A percentile compares a stretch with the other conserved stretches of the same genome.
These are phyloP conservation scores for Podargus strigoides DNA, from an alignment of 2,797 vertebrate genomes.

Conservation along the genomic window DNA sequence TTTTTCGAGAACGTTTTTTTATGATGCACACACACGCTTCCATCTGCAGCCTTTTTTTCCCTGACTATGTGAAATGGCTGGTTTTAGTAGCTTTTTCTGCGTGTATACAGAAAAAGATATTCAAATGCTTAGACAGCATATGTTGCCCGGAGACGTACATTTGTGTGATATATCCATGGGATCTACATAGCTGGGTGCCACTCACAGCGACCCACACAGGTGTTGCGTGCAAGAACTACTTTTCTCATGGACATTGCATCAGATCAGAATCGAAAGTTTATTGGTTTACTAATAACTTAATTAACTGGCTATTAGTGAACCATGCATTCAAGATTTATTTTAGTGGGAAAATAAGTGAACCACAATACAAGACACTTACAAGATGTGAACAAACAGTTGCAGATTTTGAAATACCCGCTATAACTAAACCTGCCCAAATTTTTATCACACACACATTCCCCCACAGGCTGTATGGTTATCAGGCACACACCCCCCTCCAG, in stretches of 20 bases:
- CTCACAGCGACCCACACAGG: not conserved
- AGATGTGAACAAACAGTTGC: not conserved
- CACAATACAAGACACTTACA: not conserved
- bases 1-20: not conserved
- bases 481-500: not conserved
- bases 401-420: not conserved
- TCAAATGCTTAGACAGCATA: not conserved
- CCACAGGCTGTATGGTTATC: accelerated
- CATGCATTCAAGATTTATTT: not conserved
- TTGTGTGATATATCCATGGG: not conserved
- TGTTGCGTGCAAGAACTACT: accelerated
- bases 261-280: not conserved
- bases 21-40: accelerated
- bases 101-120: not conserved
- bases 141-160: not conserved
- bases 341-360: not conserved
- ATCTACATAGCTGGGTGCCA: not conserved
- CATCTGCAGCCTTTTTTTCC: not conserved
- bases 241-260: not conserved
- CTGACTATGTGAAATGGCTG: not conserved
- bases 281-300: not conserved
- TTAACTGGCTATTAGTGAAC: not conserved
- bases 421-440: not conserved
- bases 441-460: accelerated
- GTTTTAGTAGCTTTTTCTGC: not conserved